Base-by-base conservation (phyloP, 2,888 invertebrate genomes). In the Drosophila melanosoma region DNA sequence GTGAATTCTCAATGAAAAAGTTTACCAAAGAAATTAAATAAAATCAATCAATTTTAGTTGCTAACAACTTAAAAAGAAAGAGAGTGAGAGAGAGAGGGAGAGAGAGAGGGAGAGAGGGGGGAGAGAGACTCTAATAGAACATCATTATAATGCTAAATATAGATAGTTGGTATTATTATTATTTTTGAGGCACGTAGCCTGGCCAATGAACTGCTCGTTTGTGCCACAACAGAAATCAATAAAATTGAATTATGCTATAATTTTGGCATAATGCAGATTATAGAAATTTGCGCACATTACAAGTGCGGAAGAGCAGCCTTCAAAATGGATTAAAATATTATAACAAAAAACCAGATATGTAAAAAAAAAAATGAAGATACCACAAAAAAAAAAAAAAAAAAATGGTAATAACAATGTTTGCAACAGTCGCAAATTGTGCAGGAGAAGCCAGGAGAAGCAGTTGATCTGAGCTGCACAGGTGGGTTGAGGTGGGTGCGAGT, bases 281-380 rank as follows among this genome's bases (percentile, higher is more conserved):
- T 76, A 90, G 74, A 81, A 80, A 90, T 90, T 89, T 83, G 81
- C 73, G 73, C 69, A 69, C 81, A 89, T 90, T 85, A 83, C 58
- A 49, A 63, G 48, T 65, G 64, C 68, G 59, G 64, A 61, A 33
- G 58, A 57, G 48, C 60, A 35, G 65, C 40, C 26, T 32, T n/a
- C 26, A 42, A 45, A 32, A 42, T 26, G 54, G 42, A 20, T 42
- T 53, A 42, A 33, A 38, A 58, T 23, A 58, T 29, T 45, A 17
- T 38, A 8, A 51, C 42, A 29, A 45, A 51, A 40, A 35, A 29
- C n/a, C 49, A 42, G 7, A 52, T 15, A 26, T 29, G 32, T 12
- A 57, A 26, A 56, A 12, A 29, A 29, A 29, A 29, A 26, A 48
- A 12, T 38, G 33, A 32, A 40, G 35, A 36, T 20, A 45, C 35